Conservation (phyloP, 37 sponge, comb jelly and placozoan genomes). For the Spongia lamella region DNA sequence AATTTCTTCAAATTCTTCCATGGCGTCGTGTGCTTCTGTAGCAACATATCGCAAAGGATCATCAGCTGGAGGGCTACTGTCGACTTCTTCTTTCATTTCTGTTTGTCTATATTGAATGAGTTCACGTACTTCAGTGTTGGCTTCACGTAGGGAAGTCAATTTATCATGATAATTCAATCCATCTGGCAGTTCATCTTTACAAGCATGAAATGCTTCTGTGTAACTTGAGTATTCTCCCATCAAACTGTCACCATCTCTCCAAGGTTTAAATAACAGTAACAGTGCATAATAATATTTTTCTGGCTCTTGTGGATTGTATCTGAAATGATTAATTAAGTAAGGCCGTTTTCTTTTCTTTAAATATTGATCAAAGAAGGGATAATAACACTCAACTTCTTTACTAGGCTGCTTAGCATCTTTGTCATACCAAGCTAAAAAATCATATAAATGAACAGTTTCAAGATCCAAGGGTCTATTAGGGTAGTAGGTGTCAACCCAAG, state of each 20-base stretch:
- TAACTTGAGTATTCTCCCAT: conserved; percentile 11
- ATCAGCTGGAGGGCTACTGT: too few relatives aligned
- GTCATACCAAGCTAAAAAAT: conserved; percentile 11
- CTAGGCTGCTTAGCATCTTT: not conserved
- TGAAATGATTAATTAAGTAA: conserved; percentile 27
- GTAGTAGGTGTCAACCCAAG: conserved; percentile 27
- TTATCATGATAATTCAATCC: too few relatives aligned
- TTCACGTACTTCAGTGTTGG: too few relatives aligned
- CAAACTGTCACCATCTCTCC: conserved; percentile 14
- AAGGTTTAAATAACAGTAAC: conserved; percentile 40
- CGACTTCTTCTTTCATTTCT: too few relatives aligned
- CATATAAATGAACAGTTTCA: conserved; percentile 3
- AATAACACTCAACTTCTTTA: not conserved
- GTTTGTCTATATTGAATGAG: too few relatives aligned
- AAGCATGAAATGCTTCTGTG: conserved; percentile 16
- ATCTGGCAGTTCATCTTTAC: too few relatives aligned
- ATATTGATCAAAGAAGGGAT: too few relatives aligned
- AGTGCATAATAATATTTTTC: conserved; percentile 49
- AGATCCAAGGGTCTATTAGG: conserved; percentile 24
- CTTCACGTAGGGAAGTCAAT: too few relatives aligned
- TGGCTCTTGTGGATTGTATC: conserved; percentile 12
- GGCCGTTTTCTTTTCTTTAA: conserved; percentile 9
- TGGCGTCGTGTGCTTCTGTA: conserved; percentile 18
- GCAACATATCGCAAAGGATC: too few relatives aligned
- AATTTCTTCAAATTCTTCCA: conserved; percentile 15